Base-by-base conservation (phyloP, 2,113 vertebrate genomes). In the Circaetus cinerascens region DNA sequence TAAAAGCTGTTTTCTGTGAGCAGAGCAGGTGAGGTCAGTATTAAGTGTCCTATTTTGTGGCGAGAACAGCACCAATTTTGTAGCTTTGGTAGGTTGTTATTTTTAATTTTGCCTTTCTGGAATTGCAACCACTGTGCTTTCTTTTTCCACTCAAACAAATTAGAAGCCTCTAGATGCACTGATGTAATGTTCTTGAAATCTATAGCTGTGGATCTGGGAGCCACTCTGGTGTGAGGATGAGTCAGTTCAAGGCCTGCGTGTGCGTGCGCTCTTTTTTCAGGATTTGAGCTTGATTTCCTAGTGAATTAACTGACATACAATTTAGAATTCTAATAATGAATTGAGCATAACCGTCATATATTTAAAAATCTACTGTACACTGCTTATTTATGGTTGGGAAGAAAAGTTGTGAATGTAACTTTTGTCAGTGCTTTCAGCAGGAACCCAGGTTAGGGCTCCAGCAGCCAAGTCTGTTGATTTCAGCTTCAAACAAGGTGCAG, bases 61-160 rank as follows among this genome's bases (percentile, higher is more conserved):
- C 3, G 6, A 88, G 75, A 93, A 1, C 60, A 48, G 74, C 68
- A 80, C 64, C 71, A 20, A 11, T 94, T 81, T 55, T 5, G 7
- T 34, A 50, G 86, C 1, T 40, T 82, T 29, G 73, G 38, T 14
- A 34, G 60, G 79, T 32, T 15, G 60, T 78, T 96, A 60, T 80
- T 96, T 94, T 94, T 83, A 40, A 74, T 95, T 57, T 76, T 90
- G 53, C 78, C 64, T 89, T 79, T 85, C 79, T 91, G 94, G 80
- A 68, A 50, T 46, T 69, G 80, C 32, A 73, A 7, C 48, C 62
- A 7, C 77, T 78, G 3, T n/a, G 36, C 50, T 77, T 64, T 11
- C n/a, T 86, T 69, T 27, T 84, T 59, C 62, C 84, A 73, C 76
- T 86, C 73, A 13, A 25, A 46, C 53, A 43, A 91, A 74, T 86